Evolutionary conservation across 2,797 vertebrate genomes (phyloP).

Genomic region (Dromococcyx pavoninus): DNA sequence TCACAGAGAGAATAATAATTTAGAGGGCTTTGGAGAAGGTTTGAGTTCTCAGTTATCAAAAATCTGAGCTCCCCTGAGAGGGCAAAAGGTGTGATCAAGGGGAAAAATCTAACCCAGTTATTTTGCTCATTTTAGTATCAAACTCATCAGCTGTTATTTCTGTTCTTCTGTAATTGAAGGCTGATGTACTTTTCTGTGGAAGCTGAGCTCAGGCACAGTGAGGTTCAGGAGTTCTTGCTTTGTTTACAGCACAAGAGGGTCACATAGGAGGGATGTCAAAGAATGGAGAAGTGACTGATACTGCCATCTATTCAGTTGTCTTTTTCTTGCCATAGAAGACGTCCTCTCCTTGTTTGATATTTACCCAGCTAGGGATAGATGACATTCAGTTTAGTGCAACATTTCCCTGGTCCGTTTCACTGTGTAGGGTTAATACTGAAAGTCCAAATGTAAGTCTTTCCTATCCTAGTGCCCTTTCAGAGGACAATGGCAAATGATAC

Average conservation of each 20-base stretch:
- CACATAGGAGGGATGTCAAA: not conserved
- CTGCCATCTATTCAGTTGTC: not conserved
- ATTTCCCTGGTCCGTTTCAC: not conserved
- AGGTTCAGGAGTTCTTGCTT: not conserved
- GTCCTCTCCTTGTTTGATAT: not conserved
- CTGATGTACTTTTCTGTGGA: not conserved
- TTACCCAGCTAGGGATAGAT: not conserved
- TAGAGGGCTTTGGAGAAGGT: too few species aligned
- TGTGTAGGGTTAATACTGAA: not conserved
- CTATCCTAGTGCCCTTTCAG: not conserved
- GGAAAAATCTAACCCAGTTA: not conserved
- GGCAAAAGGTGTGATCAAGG: not conserved
- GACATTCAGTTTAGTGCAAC: not conserved
- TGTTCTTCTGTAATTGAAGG: not conserved
- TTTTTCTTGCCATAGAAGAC: not conserved
- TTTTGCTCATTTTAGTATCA: not conserved
- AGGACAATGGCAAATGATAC: not conserved
- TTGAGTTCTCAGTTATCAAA: not conserved
- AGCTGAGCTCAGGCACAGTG: not conserved
- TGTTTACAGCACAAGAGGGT: not conserved
- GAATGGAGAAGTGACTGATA: not conserved
- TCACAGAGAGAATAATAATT: not conserved
- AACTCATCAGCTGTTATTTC: not conserved
- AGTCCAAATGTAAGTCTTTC: not conserved
- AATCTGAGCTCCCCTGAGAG: not conserved